Percentiles rank a stretch among this genome's conserved stretches.
Conservation (phyloP, 2,797 vertebrate genomes). For the Hippocampus kuda region DNA sequence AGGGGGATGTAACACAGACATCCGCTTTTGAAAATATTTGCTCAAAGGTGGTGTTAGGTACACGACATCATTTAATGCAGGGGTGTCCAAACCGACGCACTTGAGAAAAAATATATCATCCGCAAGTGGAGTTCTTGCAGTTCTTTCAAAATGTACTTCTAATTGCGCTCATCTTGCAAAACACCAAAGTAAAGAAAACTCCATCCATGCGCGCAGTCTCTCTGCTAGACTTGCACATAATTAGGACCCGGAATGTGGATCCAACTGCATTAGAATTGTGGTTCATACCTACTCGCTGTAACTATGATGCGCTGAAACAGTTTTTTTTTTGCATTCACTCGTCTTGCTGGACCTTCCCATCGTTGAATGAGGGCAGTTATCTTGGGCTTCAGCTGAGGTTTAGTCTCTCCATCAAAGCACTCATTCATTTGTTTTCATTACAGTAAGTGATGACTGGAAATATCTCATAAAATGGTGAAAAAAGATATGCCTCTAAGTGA, state of each 20-base stretch:
- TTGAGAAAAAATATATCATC: too few species aligned
- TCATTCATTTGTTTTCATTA: slow-evolving; percentile 58
- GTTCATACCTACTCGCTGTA: not conserved
- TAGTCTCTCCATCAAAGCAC: slow-evolving; percentile 38
- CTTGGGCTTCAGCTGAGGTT: slow-evolving; percentile 33
- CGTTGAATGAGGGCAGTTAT: slow-evolving; percentile 31
- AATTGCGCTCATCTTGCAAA: too few species aligned
- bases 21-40: too few species aligned
- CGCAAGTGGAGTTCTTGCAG: too few species aligned
- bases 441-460: slow-evolving; percentile 51
- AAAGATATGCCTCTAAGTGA: slow-evolving; percentile 36
- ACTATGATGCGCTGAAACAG: not conserved
- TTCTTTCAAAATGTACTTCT: too few species aligned
- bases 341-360: slow-evolving; percentile 12
- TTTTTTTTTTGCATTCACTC: not conserved
- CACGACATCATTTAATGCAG: not conserved
- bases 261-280: not conserved
- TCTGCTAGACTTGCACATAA: too few species aligned
- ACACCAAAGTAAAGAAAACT: too few species aligned
- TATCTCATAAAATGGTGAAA: slow-evolving; percentile 33
- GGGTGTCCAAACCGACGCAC: too few species aligned
- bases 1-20: too few species aligned
- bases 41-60: too few species aligned
- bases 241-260: too few species aligned
- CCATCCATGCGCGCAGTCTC: too few species aligned